Conservation (phyloP, 2,113 vertebrate species). For the Zosterops japonicus region DNA sequence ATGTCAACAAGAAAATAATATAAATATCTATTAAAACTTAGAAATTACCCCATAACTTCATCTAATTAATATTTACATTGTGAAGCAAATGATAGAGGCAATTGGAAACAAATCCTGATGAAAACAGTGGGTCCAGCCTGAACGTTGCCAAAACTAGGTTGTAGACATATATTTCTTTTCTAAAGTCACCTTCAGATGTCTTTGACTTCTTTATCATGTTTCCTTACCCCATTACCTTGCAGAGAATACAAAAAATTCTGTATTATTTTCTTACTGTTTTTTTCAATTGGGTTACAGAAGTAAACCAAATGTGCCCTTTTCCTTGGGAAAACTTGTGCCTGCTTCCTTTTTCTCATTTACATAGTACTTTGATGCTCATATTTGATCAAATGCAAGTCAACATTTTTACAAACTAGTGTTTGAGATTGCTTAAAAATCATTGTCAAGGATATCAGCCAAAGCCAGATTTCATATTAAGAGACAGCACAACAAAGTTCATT, state of each 20-base stretch:
- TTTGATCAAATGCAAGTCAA: not conserved
- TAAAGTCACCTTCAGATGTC: not conserved
- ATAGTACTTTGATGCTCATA: not conserved
- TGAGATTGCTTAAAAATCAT: not conserved
- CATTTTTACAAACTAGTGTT: not conserved
- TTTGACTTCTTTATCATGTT: not conserved
- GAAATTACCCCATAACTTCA: not conserved
- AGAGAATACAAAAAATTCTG: not conserved
- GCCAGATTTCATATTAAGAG: not conserved
- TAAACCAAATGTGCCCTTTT: not conserved
- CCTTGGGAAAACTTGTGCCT: not conserved
- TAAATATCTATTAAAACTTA: not conserved
- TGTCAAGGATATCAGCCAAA: accelerated
- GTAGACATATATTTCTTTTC: not conserved
- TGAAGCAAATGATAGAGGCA: not conserved
- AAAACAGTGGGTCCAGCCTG: not conserved
- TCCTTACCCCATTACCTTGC: not conserved
- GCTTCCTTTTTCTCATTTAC: not conserved
- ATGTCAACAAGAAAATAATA: not conserved
- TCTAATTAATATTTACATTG: not conserved
- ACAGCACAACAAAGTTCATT: not conserved
- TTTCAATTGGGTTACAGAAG: not conserved
- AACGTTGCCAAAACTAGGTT: not conserved
- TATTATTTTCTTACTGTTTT: not conserved
- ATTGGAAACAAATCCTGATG: not conserved